Base-by-base conservation (phyloP, 2,113 vertebrate species). In the Tragelaphus buxtoni region DNA sequence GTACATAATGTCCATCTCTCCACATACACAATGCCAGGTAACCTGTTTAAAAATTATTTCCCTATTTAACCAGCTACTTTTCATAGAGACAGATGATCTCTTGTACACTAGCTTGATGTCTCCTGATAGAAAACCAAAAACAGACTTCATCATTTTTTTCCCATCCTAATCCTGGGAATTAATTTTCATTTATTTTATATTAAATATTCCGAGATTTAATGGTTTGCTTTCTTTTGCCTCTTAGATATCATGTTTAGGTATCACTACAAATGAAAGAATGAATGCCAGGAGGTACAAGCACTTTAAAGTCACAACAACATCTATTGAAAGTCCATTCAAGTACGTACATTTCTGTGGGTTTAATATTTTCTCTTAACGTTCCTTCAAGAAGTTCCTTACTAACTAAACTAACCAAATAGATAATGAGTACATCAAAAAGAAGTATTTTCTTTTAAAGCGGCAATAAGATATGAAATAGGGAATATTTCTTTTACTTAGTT, bases 271-370 rank as follows among this genome's bases (percentile, higher is more conserved):
- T 92, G 99, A 99, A 98, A 99, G 99, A 97, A 99, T 99, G 99
- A 99, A 99, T 96, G 99, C 99, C 76, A 99, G 99, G 98, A 99
- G 99, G 98, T 99, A 99, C 97, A 99, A 99, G 99, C 99, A 99
- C 99, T 99, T 99, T 99, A 99, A 99, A 99, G 99, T 99, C 97
- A 99, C 99, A 69, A 99, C 99, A 94, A 99, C 99, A 5, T 99
- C 99, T 98, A 99, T 99, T 97, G 99, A 99, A 99, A 99, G 99
- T 97, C 99, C 99, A 84, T 99, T 99, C 99, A 99, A 99, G 99
- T 99, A 98, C 98, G 99, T 98, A 94, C 79, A 95, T 83, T 87
- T 92, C 90, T 97, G 26, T 93, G 26, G 65, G 35, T 58, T 39
- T 72, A 90, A 0, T 95, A 32, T 88, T 97, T 91, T 85, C 45